Conservation (phyloP, 2,888 invertebrate genomes). For the Phengaris arion region DNA sequence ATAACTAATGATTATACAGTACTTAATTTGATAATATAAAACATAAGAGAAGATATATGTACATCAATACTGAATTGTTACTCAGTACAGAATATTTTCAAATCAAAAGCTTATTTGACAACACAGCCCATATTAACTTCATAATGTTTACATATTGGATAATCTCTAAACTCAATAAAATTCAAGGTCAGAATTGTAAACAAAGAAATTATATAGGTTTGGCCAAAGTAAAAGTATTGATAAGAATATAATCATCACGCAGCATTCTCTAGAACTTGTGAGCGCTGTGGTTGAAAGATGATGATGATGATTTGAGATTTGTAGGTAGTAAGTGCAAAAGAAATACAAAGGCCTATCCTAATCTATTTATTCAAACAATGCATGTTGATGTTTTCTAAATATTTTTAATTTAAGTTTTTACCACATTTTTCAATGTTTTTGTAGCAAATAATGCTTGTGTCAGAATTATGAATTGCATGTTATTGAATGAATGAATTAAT, state of each 20-base stretch:
- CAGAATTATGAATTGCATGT: no score
- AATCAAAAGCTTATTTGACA: neutral
- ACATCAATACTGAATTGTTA: neutral
- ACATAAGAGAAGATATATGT: no score
- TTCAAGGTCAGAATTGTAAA: slow-evolving; percentile 20
- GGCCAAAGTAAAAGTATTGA: neutral
- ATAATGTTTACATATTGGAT: neutral
- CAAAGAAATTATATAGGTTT: slow-evolving; percentile 4
- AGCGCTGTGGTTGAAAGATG: neutral
- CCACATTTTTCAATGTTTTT: no score
- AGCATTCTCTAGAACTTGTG: neutral
- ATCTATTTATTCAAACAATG: no score
- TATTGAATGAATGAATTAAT: no score
- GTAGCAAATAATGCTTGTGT: no score
- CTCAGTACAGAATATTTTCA: neutral
- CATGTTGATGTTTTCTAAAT: no score
- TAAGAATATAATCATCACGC: neutral
- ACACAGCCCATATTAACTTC: neutral
- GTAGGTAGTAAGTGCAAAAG: no score
- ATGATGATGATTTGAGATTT: neutral
- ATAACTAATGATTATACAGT: no score
- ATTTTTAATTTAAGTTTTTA: no score
- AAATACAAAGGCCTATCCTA: no score
- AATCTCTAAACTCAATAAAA: neutral
- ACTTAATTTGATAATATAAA: no score